phyloP scores from a whole-genome alignment of 2,797 vertebrate species.

The Thamnophis elegans region DNA sequence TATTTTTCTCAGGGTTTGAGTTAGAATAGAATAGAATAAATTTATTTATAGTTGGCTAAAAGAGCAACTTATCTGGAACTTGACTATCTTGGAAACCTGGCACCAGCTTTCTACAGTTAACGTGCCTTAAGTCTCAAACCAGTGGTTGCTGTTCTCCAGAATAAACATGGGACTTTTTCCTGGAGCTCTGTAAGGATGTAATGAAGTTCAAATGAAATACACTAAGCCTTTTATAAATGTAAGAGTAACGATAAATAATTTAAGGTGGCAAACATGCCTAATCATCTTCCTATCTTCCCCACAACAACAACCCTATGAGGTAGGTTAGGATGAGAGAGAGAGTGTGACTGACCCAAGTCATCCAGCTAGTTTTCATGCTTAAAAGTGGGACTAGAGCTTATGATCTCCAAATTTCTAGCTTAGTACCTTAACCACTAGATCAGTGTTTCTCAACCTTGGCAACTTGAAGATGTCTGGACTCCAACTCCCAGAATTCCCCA shows the following conservation, averaged over 20 bases:
- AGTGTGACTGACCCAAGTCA: background rate
- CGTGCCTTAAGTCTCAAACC: background rate
- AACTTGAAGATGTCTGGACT: too few relatives aligned
- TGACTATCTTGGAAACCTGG: background rate
- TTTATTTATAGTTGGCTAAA: too few relatives aligned
- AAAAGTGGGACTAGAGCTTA: background rate
- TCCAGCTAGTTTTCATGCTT: background rate
- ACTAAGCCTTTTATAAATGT: background rate
- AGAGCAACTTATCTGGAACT: background rate
- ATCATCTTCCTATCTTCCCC: background rate
- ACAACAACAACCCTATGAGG: background rate
- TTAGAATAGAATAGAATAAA: too few relatives aligned
- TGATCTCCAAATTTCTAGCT: background rate
- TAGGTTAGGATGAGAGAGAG: background rate
- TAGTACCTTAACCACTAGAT: background rate
- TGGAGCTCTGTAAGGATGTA: background rate
- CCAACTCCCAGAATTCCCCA: too few relatives aligned
- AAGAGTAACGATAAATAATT: background rate
- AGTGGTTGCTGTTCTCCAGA: background rate
- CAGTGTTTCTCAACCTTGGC: too few relatives aligned
- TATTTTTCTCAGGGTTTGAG: background rate
- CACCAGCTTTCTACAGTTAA: background rate
- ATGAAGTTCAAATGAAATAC: background rate
- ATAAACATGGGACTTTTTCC: background rate
- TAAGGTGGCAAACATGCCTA: background rate